Evolutionary conservation across 2,797 vertebrate species (phyloP), one percentile per base, ranked within the genome.

Genomic region (Coregonus ussuriensis): DNA sequence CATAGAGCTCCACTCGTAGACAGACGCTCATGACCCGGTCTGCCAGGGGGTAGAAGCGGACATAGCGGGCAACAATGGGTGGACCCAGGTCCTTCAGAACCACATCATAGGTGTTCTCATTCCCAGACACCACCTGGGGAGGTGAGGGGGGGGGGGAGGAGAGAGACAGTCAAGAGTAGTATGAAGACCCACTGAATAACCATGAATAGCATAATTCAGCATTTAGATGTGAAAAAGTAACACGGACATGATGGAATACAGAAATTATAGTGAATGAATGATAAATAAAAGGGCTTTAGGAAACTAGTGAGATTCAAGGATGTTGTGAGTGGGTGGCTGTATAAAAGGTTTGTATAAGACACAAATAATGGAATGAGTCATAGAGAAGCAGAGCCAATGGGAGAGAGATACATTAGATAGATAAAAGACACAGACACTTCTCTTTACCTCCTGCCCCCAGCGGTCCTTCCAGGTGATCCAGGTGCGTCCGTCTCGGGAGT

Each of bases 21-120:
- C 97, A 99, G 67, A 99, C 97, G 0, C 97, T 99, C 97, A 98
- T 98, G 78, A 97, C 95, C 0, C 97, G 94, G 87, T 98, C 97
- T 0, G 97, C 96, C 68, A 96, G 91, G 0, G 97, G 97, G 84
- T 96, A 97, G 86, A 98, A 96, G 0, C 97, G 96, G 33, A 98
- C 95, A 72, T 95, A 95, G 0, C 96, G 94, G 0, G 97, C 96
- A 73, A 98, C 95, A 4, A 97, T 93, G 0, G 97, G 93, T 0
- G 97, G 97, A 0, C 97, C 94, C 14, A 99, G 93, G 88, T 99
- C 97, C 86, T 98, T 98, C 81, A 99, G 90, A 25, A 98, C 97
- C 71, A 97, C 94, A 11, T 97, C 96, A 13, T 95, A 95, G 0
- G 97, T 97, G 88, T 99, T 97, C 85, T 97, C 94, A 4, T 99